Evolutionary conservation across 1,140 invertebrate species (phyloP).

Genomic region (Drosophila seguyi): DNA sequence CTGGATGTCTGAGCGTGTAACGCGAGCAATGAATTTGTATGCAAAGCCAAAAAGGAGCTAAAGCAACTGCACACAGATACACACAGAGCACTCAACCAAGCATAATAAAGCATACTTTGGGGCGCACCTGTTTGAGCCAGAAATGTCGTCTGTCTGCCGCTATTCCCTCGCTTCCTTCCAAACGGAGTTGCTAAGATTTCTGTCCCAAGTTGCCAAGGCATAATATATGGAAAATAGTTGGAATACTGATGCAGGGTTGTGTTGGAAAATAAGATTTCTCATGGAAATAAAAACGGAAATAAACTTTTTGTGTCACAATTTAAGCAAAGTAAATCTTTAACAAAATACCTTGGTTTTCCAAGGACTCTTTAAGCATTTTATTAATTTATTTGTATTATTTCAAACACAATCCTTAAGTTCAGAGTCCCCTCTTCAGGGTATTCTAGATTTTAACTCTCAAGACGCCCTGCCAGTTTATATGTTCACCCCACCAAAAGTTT

Average conservation of each 20-base stretch:
- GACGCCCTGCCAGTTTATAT: neutral
- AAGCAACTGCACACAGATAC: conserved; percentile 45
- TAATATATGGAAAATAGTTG: conserved; percentile 6
- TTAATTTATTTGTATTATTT: neutral
- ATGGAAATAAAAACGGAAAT: neutral
- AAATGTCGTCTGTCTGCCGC: conserved; percentile 25
- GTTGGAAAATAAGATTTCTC: too few relatives aligned
- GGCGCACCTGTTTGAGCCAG: conserved; percentile 69
- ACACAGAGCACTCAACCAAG: conserved; percentile 41
- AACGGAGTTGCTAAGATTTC: conserved; percentile 12
- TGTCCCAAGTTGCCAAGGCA: conserved; percentile 6
- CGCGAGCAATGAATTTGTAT: conserved; percentile 74
- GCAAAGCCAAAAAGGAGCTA: conserved; percentile 61
- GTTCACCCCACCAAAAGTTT: conserved; percentile 26
- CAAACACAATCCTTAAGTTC: neutral
- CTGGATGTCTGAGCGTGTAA: conserved; percentile 50
- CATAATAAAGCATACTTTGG: conserved; percentile 70
- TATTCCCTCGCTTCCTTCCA: conserved; percentile 5
- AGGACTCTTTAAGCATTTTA: neutral
- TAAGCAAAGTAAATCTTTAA: neutral
- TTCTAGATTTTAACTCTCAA: neutral
- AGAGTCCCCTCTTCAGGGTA: neutral
- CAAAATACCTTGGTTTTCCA: neutral
- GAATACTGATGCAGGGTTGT: too few relatives aligned
- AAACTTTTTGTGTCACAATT: neutral